These are phyloP conservation scores for Euborellia annulipes DNA, from an alignment of 1,140 invertebrate genomes.

Conservation along the genomic window DNA sequence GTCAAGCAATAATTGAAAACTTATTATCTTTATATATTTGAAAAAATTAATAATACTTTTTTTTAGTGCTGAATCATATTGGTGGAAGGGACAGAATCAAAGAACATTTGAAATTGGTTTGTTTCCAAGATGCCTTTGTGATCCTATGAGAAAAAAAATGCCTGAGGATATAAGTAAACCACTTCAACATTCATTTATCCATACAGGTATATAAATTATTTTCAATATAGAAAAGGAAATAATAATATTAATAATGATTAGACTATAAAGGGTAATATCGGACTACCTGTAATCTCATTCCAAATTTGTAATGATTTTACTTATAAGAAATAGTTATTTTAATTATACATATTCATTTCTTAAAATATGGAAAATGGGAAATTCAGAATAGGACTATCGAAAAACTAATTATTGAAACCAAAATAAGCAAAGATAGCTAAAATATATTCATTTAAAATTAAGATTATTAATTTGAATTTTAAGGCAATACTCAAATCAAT, in stretches of 20 bases:
- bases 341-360: too few relatives aligned
- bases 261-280: background rate
- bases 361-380: too few relatives aligned
- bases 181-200: slow-evolving; percentile 71
- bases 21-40: too few relatives aligned
- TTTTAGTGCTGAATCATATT: slow-evolving; percentile 69
- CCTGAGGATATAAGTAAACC: slow-evolving; percentile 58
- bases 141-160: slow-evolving; percentile 44
- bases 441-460: too few relatives aligned
- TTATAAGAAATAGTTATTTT: too few relatives aligned
- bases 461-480: too few relatives aligned
- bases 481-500: too few relatives aligned
- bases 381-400: too few relatives aligned
- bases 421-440: too few relatives aligned
- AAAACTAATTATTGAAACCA: too few relatives aligned
- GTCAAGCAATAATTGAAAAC: too few relatives aligned
- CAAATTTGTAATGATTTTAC: background rate
- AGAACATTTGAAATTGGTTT: slow-evolving; percentile 68
- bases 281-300: background rate
- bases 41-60: too few relatives aligned
- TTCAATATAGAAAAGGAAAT: slow-evolving; percentile 2
- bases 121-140: slow-evolving; percentile 48
- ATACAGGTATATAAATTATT: slow-evolving; percentile 35
- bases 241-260: background rate
- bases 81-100: slow-evolving; percentile 94